phyloP scores from a whole-genome alignment of 2,888 invertebrate genomes.

The Papilio gigon region DNA sequence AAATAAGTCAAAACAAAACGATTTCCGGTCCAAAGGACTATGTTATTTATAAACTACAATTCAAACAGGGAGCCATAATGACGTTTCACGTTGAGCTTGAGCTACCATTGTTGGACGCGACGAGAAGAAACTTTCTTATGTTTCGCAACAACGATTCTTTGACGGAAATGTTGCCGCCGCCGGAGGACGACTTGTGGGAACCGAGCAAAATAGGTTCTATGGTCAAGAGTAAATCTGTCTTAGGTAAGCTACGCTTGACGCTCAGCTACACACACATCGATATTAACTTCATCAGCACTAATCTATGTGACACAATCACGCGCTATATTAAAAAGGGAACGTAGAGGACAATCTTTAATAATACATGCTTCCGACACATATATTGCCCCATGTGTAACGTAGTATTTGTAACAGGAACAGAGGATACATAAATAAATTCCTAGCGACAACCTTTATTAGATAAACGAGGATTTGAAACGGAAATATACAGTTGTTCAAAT shows the following conservation, averaged over 20 bases:
- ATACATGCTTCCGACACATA: too few relatives aligned
- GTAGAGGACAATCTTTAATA: too few relatives aligned
- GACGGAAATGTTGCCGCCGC: conserved; percentile 63
- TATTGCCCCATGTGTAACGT: background rate
- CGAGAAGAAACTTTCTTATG: conserved; percentile 67
- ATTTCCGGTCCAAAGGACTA: too few relatives aligned
- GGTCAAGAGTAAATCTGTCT: conserved; percentile 51
- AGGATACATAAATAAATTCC: background rate
- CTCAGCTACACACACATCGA: background rate
- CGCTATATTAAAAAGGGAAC: background rate
- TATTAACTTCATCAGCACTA: background rate
- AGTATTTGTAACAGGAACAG: background rate
- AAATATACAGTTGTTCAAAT: background rate
- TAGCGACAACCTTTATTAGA: background rate
- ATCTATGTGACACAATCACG: background rate
- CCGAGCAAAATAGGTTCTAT: conserved; percentile 42
- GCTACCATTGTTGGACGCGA: conserved; percentile 79
- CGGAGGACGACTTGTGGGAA: conserved; percentile 63
- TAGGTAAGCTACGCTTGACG: conserved; percentile 48
- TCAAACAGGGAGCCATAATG: conserved; percentile 62
- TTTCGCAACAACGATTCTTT: conserved; percentile 64
- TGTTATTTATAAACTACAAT: background rate
- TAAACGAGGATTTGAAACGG: conserved; percentile 1
- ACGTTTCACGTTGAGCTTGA: conserved; percentile 80
- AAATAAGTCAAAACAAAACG: too few relatives aligned